Percentiles rank a stretch among this genome's conserved stretches.
Evolutionary conservation across 2,113 vertebrate genomes (phyloP).

Genomic region (Pagrus major): DNA sequence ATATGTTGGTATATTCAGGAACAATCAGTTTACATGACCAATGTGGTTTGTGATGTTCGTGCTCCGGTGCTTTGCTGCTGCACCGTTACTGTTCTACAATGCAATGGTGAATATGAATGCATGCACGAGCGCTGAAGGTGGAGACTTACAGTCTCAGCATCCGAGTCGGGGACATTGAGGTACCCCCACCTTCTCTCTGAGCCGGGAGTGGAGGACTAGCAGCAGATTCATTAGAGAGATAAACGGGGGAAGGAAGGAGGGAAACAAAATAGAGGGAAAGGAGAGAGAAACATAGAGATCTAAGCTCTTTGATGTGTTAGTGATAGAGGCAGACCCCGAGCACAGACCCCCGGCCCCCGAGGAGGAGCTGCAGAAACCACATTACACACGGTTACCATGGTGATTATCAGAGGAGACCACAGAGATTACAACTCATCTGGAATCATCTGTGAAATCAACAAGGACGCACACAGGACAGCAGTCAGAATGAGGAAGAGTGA

Average conservation of each 20-base stretch:
- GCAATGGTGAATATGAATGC: conserved; percentile 9
- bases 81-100: background rate
- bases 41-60: conserved; percentile 3
- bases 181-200: conserved; percentile 93
- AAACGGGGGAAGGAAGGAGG: conserved; percentile 4
- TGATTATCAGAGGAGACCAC: conserved; percentile 71
- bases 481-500: background rate
- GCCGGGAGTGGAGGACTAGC: conserved; percentile 89
- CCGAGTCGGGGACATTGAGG: conserved; percentile 95
- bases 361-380: conserved; percentile 54
- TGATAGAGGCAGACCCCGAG: conserved; percentile 46
- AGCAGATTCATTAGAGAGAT: conserved; percentile 42
- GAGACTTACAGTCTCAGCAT: conserved; percentile 97
- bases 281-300: conserved; percentile 57
- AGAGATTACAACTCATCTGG: conserved; percentile 62
- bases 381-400: conserved; percentile 76
- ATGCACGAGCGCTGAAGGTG: conserved; percentile 44
- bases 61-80: conserved; percentile 5
- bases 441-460: conserved; percentile 54
- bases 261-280: conserved; percentile 15
- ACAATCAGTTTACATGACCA: conserved; percentile 15
- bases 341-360: conserved; percentile 41
- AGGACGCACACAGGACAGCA: background rate
- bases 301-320: conserved; percentile 53
- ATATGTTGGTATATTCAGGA: background rate